phyloP scores from a whole-genome alignment of 2,113 vertebrate genomes.

The Brevimyrus niger region DNA sequence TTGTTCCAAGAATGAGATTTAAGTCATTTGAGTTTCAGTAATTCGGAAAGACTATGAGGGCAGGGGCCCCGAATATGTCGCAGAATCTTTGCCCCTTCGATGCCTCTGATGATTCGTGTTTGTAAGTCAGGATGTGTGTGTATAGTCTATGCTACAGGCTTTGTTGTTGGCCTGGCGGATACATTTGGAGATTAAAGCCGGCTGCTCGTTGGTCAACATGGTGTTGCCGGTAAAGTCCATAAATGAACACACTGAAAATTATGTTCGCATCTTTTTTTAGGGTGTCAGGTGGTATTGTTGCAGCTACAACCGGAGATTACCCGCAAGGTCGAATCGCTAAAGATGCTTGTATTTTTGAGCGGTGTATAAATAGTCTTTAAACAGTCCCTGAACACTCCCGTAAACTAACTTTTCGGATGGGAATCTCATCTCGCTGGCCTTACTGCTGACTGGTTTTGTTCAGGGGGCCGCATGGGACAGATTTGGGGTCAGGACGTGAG shows the following conservation, averaged over 20 bases:
- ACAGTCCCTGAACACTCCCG: background rate
- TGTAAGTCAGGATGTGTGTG: background rate
- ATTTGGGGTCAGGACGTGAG: conserved; percentile 1
- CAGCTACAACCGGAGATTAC: background rate
- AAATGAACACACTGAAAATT: background rate
- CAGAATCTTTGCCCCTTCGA: background rate
- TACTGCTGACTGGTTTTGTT: conserved; percentile 17
- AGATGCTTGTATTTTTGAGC: background rate
- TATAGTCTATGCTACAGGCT: background rate
- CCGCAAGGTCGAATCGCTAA: background rate
- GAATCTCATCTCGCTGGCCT: conserved; percentile 30
- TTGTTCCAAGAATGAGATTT: too few relatives aligned
- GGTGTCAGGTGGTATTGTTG: background rate
- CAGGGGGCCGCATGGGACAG: background rate
- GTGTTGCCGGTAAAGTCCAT: background rate
- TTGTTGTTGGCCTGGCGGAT: background rate
- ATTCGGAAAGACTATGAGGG: background rate
- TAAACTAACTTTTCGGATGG: background rate
- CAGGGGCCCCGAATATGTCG: background rate
- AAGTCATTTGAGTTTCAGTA: too few relatives aligned
- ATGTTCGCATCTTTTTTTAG: background rate
- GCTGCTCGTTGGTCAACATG: background rate
- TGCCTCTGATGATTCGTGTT: background rate
- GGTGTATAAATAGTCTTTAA: background rate
- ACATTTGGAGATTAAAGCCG: background rate